Evolutionary conservation across 1,140 invertebrate genomes (phyloP).

Genomic region (Aphelinus atriplicis): DNA sequence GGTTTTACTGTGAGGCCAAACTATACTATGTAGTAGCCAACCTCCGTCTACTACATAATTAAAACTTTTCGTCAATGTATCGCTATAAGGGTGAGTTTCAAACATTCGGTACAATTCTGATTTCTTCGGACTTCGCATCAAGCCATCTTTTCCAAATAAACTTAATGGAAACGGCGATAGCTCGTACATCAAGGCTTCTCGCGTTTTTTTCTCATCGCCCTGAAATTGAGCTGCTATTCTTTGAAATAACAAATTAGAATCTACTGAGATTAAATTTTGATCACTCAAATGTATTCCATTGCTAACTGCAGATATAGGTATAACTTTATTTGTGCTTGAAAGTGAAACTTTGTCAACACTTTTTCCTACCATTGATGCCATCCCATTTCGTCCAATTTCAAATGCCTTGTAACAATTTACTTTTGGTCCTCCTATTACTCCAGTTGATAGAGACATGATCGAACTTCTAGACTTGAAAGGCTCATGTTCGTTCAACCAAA

Average conservation of each 20-base stretch:
- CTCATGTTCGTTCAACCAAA: slow-evolving; percentile 56
- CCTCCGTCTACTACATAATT: slow-evolving; percentile 41
- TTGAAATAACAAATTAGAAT: slow-evolving; percentile 59
- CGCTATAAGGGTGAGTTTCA: neutral
- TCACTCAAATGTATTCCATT: no score
- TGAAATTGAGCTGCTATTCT: slow-evolving; percentile 47
- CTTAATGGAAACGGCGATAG: slow-evolving; percentile 52
- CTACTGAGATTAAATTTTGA: slow-evolving; percentile 40
- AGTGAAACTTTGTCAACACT: slow-evolving; percentile 22
- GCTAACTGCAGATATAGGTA: no score
- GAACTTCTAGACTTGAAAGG: slow-evolving; percentile 49
- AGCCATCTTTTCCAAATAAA: slow-evolving; percentile 50
- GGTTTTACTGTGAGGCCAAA: slow-evolving; percentile 36
- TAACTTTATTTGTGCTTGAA: no score
- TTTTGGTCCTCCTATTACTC: slow-evolving; percentile 29
- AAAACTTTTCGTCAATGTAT: neutral
- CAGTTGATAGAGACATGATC: slow-evolving; percentile 55
- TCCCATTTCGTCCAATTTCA: slow-evolving; percentile 18
- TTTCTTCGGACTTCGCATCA: slow-evolving; percentile 57
- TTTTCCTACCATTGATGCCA: slow-evolving; percentile 35
- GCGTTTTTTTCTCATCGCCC: slow-evolving; percentile 45
- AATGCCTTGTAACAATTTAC: slow-evolving; percentile 8
- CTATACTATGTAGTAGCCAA: slow-evolving; percentile 36
- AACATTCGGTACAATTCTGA: slow-evolving; percentile 46
- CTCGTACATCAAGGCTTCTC: slow-evolving; percentile 57